Percentiles rank a stretch among this genome's conserved stretches.
Conservation (phyloP, 2,797 vertebrate species). For the Anabacerthia variegaticeps region DNA sequence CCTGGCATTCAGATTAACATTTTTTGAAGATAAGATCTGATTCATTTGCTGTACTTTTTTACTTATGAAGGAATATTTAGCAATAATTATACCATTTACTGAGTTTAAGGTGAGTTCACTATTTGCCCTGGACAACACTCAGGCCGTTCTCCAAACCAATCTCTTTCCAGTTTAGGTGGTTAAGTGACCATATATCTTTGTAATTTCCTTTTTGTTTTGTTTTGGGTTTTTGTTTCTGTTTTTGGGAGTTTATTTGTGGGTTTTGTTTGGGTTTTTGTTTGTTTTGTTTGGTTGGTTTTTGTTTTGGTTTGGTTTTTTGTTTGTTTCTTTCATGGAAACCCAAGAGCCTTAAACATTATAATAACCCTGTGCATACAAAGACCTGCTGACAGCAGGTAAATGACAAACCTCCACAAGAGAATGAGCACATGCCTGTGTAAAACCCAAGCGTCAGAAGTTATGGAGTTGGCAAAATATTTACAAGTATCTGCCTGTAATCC, state of each 20-base stretch:
- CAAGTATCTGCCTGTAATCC: background rate
- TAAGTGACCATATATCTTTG: background rate
- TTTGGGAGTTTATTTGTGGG: background rate
- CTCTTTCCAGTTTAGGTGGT: background rate
- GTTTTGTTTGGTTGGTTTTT: background rate
- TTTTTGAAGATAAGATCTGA: conserved; percentile 35
- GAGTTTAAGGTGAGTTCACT: background rate
- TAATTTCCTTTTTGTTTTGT: background rate
- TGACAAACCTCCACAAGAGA: background rate
- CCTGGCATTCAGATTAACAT: background rate
- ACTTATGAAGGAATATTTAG: conserved; percentile 55
- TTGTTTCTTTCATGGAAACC: background rate
- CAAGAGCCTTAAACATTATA: background rate
- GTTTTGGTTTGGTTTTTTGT: background rate
- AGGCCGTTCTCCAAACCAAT: background rate
- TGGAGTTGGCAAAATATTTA: background rate
- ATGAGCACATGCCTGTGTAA: background rate
- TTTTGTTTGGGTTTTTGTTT: background rate
- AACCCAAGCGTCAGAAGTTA: background rate
- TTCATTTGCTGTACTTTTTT: conserved; percentile 56
- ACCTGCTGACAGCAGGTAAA: background rate
- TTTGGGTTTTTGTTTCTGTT: background rate
- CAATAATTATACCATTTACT: conserved; percentile 26
- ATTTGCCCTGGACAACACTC: background rate
- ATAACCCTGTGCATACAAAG: background rate